These are phyloP conservation scores for Agrypnus murinus DNA, from an alignment of 2,888 invertebrate genomes.

Conservation along the genomic window DNA sequence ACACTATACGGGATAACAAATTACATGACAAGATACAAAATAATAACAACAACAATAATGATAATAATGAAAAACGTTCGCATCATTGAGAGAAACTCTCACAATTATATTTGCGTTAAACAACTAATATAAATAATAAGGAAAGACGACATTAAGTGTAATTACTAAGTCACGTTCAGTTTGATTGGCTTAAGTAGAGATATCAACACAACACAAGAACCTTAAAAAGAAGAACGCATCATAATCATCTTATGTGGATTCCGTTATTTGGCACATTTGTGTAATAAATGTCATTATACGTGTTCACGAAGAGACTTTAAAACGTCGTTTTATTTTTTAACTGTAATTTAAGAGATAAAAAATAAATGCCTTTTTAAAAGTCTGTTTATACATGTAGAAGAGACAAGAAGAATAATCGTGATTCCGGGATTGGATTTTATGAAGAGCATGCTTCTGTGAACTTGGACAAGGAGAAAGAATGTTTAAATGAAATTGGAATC, in stretches of 20 bases:
- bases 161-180: constrained; percentile 48
- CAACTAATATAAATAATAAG: constrained; percentile 50
- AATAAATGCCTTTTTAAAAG: constrained; percentile 12
- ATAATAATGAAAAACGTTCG: neutral
- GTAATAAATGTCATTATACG: constrained; percentile 42
- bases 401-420: constrained; percentile 18
- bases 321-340: constrained; percentile 32
- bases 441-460: too few species aligned
- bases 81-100: constrained; percentile 35
- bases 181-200: constrained; percentile 35
- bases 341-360: constrained; percentile 30
- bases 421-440: constrained; percentile 8
- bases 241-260: constrained; percentile 38
- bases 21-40: too few species aligned
- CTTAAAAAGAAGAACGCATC: constrained; percentile 23
- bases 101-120: constrained; percentile 52
- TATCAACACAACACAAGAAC: constrained; percentile 30
- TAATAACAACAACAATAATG: too few species aligned
- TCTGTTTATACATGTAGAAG: constrained; percentile 18
- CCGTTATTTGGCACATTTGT: constrained; percentile 49
- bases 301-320: constrained; percentile 38
- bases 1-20: too few species aligned
- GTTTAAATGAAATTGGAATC: too few species aligned
- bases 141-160: constrained; percentile 45
- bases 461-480: too few species aligned